A percentile compares a stretch with the other conserved stretches of the same genome.
phyloP scores from a whole-genome alignment of 2,888 invertebrate species.

The Escarpia spicata region DNA sequence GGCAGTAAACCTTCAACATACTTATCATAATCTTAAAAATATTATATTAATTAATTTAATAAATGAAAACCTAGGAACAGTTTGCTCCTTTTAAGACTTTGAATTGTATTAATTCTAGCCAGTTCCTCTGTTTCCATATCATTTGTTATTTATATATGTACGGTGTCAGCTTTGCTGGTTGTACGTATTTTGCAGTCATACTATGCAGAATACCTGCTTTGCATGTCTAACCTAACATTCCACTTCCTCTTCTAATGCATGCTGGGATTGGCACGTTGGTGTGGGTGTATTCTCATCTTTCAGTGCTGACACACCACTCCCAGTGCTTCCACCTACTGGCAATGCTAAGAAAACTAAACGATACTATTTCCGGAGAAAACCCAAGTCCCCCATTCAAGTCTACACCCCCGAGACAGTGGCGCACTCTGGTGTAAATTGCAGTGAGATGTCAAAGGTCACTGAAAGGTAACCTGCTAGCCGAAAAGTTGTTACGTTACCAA shows the following conservation, averaged over 20 bases:
- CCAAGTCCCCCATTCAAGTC: constrained; percentile 3
- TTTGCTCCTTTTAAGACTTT: too few species aligned
- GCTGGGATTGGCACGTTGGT: constrained; percentile 4
- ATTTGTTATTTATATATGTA: background rate
- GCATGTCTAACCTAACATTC: constrained; percentile 1
- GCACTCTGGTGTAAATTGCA: background rate
- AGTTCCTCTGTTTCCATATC: background rate
- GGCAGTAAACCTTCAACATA: too few species aligned
- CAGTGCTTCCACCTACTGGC: background rate
- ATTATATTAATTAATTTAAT: too few species aligned
- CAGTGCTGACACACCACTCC: background rate
- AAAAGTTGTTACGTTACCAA: background rate
- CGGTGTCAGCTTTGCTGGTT: background rate
- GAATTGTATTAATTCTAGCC: too few species aligned
- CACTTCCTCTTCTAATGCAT: background rate
- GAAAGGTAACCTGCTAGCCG: background rate
- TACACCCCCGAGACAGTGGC: background rate
- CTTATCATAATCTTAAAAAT: too few species aligned
- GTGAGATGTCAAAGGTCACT: constrained; percentile 8
- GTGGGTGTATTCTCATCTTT: background rate
- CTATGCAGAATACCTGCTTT: background rate
- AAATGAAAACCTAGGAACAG: too few species aligned
- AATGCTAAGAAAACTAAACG: constrained; percentile 5
- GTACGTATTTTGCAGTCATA: background rate
- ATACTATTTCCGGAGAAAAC: constrained; percentile 12